A percentile compares a stretch with the other conserved stretches of the same genome.
These are phyloP conservation scores for Hyperopisus bebe DNA, from an alignment of 2,113 vertebrate genomes.

Conservation along the genomic window DNA sequence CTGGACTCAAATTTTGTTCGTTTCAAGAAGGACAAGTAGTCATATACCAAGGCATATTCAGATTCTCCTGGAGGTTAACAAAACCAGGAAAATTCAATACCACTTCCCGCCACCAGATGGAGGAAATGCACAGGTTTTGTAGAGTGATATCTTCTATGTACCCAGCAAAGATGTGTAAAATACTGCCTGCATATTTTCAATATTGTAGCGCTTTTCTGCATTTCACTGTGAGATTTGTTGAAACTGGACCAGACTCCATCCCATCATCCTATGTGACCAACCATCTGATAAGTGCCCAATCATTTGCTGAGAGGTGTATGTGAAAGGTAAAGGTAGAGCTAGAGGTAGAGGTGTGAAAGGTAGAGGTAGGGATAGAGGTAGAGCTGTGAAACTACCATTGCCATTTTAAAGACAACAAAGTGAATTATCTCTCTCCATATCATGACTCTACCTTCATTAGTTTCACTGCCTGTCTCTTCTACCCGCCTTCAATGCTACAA, in stretches of 20 bases:
- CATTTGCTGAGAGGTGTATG: neutral
- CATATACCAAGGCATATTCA: neutral
- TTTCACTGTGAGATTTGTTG: neutral
- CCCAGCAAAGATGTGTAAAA: neutral
- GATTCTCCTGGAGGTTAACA: neutral
- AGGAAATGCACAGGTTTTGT: neutral
- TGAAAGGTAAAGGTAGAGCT: neutral
- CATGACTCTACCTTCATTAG: neutral
- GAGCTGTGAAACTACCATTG: neutral
- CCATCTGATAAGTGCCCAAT: neutral
- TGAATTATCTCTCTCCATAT: neutral
- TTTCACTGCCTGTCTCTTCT: neutral
- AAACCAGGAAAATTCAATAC: neutral
- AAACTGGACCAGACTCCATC: neutral
- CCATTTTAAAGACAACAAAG: neutral
- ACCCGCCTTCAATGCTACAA: neutral
- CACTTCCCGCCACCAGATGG: neutral
- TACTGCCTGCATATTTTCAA: neutral
- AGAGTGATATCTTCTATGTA: neutral
- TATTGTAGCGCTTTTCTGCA: neutral
- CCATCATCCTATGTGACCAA: neutral
- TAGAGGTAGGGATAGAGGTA: neutral
- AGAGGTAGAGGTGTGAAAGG: neutral
- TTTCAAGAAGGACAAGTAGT: neutral
- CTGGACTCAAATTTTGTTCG: neutral